Conservation (phyloP, 2,888 invertebrate species). For the Tetragonula carbonaria region DNA sequence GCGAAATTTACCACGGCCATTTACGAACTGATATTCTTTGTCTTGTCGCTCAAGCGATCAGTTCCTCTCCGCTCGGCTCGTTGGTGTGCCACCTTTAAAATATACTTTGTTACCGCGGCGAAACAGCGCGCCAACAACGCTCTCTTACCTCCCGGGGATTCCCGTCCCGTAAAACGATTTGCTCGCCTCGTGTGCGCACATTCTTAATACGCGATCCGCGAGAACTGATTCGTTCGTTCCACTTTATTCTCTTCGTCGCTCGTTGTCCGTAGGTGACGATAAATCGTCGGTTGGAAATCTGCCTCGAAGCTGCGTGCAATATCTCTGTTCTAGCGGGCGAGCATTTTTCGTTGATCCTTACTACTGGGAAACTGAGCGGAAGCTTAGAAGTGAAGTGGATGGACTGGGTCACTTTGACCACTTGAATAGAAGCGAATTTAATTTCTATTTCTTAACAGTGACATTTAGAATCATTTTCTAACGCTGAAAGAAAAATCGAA, state of each 20-base stretch:
- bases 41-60: conserved; percentile 78
- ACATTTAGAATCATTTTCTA: no score
- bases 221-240: conserved; percentile 17
- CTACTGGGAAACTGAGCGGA: conserved; percentile 26
- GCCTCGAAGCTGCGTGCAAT: neutral
- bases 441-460: no score
- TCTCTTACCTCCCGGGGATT: conserved; percentile 55
- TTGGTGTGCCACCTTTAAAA: conserved; percentile 35
- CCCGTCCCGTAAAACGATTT: conserved; percentile 74
- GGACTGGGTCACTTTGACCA: neutral
- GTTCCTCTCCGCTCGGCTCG: conserved; percentile 10
- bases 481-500: no score
- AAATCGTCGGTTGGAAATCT: neutral
- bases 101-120: conserved; percentile 44
- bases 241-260: neutral
- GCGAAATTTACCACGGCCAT: conserved; percentile 81
- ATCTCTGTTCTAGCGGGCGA: neutral
- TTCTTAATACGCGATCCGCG: conserved; percentile 33
- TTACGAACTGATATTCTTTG: conserved; percentile 80
- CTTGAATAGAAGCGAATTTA: no score
- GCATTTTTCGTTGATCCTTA: conserved; percentile 52
- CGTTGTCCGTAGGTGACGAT: neutral
- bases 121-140: conserved; percentile 28
- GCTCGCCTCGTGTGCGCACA: conserved; percentile 63
- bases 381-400: neutral